Conservation (phyloP, 2,888 invertebrate species). For the Parelbella ahira region DNA sequence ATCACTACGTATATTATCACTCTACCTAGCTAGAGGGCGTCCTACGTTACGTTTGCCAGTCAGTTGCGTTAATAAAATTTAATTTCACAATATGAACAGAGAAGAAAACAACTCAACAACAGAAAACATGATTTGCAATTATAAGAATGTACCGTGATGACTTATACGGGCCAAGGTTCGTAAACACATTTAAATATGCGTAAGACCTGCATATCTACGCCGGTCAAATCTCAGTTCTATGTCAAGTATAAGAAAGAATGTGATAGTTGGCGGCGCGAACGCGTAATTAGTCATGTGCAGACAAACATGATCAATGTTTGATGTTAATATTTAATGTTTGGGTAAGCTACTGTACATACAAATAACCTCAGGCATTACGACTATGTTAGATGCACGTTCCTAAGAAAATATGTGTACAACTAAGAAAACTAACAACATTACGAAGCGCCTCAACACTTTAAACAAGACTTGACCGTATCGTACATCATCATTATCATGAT, state of each 20-base stretch:
- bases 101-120: background rate
- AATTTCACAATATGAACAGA: background rate
- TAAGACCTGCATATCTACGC: background rate
- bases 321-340: constrained; percentile 29
- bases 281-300: constrained; percentile 12
- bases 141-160: constrained; percentile 6
- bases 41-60: no score
- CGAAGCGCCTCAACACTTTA: no score
- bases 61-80: no score
- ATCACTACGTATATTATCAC: no score
- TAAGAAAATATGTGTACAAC: background rate
- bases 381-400: background rate
- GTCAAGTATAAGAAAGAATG: constrained; percentile 2
- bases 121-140: constrained; percentile 20
- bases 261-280: background rate
- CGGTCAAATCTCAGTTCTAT: constrained; percentile 7
- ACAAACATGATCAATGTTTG: constrained; percentile 23
- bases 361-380: constrained; percentile 20
- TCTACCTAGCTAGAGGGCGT: no score
- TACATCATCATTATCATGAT: no score
- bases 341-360: constrained; percentile 23
- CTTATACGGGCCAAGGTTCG: constrained; percentile 11
- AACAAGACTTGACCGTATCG: no score
- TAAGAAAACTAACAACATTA: no score
- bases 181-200: constrained; percentile 11